Percentiles rank a stretch among this genome's conserved stretches.
phyloP scores from a whole-genome alignment of 2,797 vertebrate species.

The Acipenser ruthenus region DNA sequence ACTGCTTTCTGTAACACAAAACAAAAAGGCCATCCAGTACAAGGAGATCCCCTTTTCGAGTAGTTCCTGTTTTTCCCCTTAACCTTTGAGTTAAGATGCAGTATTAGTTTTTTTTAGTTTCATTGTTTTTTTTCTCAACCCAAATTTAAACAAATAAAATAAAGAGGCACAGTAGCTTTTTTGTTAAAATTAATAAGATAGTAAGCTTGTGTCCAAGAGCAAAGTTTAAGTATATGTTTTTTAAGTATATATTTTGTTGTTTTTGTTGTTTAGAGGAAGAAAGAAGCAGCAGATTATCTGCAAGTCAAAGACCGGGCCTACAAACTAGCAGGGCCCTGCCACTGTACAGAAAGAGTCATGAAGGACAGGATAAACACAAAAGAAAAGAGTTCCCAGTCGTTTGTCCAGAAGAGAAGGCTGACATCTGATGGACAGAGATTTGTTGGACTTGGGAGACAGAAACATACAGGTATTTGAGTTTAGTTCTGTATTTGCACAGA shows the following conservation, averaged over 20 bases:
- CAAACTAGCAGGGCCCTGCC: constrained; percentile 1
- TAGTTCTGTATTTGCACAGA: background rate
- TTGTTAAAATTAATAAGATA: constrained; percentile 12
- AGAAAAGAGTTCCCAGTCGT: constrained; percentile 8
- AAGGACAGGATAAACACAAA: background rate
- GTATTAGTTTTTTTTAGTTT: background rate
- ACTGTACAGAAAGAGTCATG: background rate
- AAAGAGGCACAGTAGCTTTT: constrained; percentile 12
- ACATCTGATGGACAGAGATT: constrained; percentile 15
- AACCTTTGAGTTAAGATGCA: too few species aligned
- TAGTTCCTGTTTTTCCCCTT: too few species aligned
- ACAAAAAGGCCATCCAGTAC: too few species aligned
- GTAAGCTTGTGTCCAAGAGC: constrained; percentile 4
- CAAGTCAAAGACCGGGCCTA: background rate
- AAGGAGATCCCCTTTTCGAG: too few species aligned
- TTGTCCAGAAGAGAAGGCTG: constrained; percentile 16
- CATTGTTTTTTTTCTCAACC: constrained; percentile 6
- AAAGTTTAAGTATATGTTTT: background rate
- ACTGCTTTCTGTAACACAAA: too few species aligned
- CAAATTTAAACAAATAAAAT: constrained; percentile 11
- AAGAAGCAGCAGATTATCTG: constrained; percentile 2
- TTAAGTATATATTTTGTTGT: constrained; percentile 6
- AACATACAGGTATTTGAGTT: background rate
- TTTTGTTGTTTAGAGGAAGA: background rate
- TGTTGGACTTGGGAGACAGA: background rate